Base-by-base conservation (phyloP, 23 tunicate species). In the Trididemnum clinides region DNA sequence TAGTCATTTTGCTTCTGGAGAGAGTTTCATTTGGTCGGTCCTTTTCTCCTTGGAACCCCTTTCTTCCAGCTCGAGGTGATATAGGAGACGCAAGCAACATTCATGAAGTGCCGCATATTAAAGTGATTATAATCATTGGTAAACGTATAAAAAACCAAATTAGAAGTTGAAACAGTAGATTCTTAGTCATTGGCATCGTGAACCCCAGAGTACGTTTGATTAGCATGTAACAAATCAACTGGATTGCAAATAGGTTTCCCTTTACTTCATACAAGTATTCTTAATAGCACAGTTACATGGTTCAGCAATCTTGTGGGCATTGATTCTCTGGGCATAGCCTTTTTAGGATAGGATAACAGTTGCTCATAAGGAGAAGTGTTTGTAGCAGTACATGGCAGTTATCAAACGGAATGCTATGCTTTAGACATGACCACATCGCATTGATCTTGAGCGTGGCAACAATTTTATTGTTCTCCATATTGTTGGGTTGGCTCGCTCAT, bases 81-180 rank as follows among this genome's bases (percentile, higher is more conserved):
- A n/a, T n/a, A n/a, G n/a, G n/a, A n/a, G n/a, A n/a, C n/a, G n/a
- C n/a, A n/a, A n/a, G n/a, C n/a, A n/a, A n/a, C n/a, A n/a, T n/a
- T n/a, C n/a, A n/a, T n/a, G n/a, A n/a, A n/a, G n/a, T n/a, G n/a
- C n/a, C n/a, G n/a, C n/a, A n/a, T n/a, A n/a, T n/a, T n/a, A n/a
- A n/a, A n/a, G n/a, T n/a, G n/a, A n/a, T n/a, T n/a, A n/a, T n/a
- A n/a, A n/a, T n/a, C n/a, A n/a, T n/a, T n/a, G n/a, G n/a, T n/a
- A n/a, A n/a, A n/a, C n/a, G n/a, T n/a, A n/a, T n/a, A 7, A 78
- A 27, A 77, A 23, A 77, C 86, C 33, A 82, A 25, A 35, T 82
- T 77, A n/a, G 77, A 64, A 4, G 76, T 82, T 6, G 77, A 82
- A 25, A 82, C 86, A 1, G 86, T 82, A 33, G 22, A 15, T 82